Evolutionary conservation across 2,797 vertebrate species (phyloP), one percentile per base, ranked within the genome.

Genomic region (Danio aesculapii): DNA sequence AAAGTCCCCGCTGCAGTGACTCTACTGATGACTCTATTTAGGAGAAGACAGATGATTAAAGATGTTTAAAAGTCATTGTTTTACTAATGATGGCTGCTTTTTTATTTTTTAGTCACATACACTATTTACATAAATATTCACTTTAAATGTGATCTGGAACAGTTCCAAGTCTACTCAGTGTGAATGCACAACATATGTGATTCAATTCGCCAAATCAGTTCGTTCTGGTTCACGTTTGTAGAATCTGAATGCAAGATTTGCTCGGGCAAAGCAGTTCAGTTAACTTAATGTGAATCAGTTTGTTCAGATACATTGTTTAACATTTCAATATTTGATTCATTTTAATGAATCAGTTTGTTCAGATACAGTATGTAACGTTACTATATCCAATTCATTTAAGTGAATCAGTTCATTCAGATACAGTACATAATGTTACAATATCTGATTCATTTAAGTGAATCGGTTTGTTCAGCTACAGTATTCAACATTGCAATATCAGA

Each of bases 1-100:
- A 61, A 68, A 75, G 19, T 59, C 64, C 61, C 55, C 57, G 52
- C 57, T 75, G 55, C 16, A 46, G 17, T 55, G 43, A 73, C n/a
- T 5, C 5, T 16, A n/a, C 12, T 59, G 55, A 73, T 59, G 43
- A 73, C 14, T 73, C 71, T 73, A 73, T 73, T 73, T 47, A 6
- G 17, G 43, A 59, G 53, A 59, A 30, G 70, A 58, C 55, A 21
- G 41, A 59, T 30, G 70, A 53, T 16, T 53, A 8, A 69, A 8
- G 14, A 69, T 59, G 16, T 44, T 53, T 62, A 41, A 41, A 39
- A 52, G 53, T n/a, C n/a, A 58, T 19, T 55, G 7, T 7, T 53
- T 70, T 58, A 46, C 41, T 19, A 17, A 30, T 30, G 30, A 30
- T 30, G 30, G 30, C 30, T 30, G 30, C 30, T 30, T 30, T 30